Evolutionary conservation across 2,113 vertebrate species (phyloP).

Genomic region (Cavia porcellus): DNA sequence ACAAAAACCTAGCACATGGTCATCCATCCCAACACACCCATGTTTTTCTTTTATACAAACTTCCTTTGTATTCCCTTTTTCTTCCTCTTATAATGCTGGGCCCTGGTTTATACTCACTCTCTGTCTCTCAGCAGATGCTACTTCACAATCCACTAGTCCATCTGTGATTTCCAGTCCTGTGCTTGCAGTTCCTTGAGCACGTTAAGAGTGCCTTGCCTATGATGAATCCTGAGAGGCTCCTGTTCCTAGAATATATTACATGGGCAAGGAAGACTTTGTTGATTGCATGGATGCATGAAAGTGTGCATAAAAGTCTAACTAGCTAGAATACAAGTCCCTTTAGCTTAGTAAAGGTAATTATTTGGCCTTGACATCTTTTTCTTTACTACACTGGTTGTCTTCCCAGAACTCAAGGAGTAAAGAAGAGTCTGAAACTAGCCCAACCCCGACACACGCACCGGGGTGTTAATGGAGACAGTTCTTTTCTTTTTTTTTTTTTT

Average conservation of each 20-base stretch:
- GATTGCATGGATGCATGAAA: not conserved
- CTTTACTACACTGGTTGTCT: not conserved
- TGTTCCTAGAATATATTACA: not conserved
- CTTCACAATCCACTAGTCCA: not conserved
- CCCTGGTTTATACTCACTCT: not conserved
- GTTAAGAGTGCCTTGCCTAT: not conserved
- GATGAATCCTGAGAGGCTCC: not conserved
- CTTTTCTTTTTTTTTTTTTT: not conserved
- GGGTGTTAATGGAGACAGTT: not conserved
- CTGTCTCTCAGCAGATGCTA: not conserved
- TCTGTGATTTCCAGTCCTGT: not conserved
- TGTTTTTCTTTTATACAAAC: not conserved
- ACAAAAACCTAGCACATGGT: no score
- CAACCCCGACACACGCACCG: not conserved
- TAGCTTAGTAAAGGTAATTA: not conserved
- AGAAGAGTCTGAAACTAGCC: not conserved
- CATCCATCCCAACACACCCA: no score
- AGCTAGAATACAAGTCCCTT: not conserved
- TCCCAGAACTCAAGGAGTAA: not conserved
- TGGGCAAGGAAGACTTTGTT: not conserved
- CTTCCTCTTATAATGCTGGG: not conserved
- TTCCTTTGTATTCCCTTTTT: not conserved
- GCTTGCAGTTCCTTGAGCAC: not conserved
- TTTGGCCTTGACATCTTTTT: not conserved
- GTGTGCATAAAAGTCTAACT: not conserved